phyloP scores from a whole-genome alignment of 2,888 invertebrate species.

The Arge pagana region DNA sequence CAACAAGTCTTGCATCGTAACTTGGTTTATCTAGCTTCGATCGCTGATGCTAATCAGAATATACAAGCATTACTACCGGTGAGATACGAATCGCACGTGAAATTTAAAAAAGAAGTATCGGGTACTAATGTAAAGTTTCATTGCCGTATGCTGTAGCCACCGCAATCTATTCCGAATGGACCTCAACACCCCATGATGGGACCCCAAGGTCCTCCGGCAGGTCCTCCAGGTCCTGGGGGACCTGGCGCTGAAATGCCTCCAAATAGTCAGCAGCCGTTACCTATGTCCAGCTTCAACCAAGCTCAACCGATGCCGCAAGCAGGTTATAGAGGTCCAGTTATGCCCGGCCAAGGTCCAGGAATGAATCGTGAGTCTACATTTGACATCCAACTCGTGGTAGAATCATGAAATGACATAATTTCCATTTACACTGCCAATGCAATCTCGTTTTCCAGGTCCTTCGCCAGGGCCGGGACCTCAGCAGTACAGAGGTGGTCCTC shows the following conservation, averaged over 20 bases:
- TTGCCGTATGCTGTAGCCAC: slow-evolving; percentile 58
- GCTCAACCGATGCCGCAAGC: slow-evolving; percentile 55
- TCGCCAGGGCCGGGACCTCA: slow-evolving; percentile 65
- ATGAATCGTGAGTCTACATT: slow-evolving; percentile 50
- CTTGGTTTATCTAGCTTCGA: slow-evolving; percentile 91
- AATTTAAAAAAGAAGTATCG: too few species aligned
- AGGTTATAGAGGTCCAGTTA: slow-evolving; percentile 64
- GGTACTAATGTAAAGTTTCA: too few species aligned
- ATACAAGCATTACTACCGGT: slow-evolving; percentile 88
- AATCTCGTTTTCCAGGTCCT: slow-evolving; percentile 55
- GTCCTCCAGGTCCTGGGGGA: slow-evolving; percentile 50
- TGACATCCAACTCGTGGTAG: background rate
- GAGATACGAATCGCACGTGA: slow-evolving; percentile 51
- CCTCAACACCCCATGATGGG: slow-evolving; percentile 57
- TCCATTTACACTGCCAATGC: slow-evolving; percentile 1
- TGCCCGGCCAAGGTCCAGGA: slow-evolving; percentile 62
- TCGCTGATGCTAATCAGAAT: slow-evolving; percentile 96
- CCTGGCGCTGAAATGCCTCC: slow-evolving; percentile 54
- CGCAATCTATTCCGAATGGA: slow-evolving; percentile 61
- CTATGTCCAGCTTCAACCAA: slow-evolving; percentile 54
- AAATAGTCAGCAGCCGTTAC: slow-evolving; percentile 51
- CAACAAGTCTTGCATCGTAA: slow-evolving; percentile 95
- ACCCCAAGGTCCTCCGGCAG: slow-evolving; percentile 54
- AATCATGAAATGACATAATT: too few species aligned
- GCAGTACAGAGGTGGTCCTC: slow-evolving; percentile 57